Evolutionary conservation across 2,888 invertebrate species (phyloP).

Genomic region (Nematopogon swammerdamellus): DNA sequence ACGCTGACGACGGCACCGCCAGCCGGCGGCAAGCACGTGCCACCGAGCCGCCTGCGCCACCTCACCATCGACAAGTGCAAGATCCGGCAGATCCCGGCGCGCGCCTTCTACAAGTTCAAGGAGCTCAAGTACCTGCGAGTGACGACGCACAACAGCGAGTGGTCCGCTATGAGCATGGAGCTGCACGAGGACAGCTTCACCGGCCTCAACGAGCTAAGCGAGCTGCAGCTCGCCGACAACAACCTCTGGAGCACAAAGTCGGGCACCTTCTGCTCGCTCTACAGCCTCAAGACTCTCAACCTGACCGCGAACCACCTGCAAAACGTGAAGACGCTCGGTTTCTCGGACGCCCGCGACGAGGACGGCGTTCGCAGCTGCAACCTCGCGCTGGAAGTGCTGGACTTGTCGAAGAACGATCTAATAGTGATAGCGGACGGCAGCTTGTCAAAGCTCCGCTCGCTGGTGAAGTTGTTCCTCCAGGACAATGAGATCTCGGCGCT

Average conservation of each 20-base stretch:
- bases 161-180: conserved; percentile 76
- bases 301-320: conserved; percentile 75
- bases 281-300: conserved; percentile 67
- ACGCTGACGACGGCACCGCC: conserved; percentile 53
- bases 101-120: conserved; percentile 64
- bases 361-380: conserved; percentile 65
- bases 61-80: conserved; percentile 72
- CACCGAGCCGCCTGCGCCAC: conserved; percentile 65
- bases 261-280: conserved; percentile 69
- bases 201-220: conserved; percentile 63
- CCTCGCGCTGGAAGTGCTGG: conserved; percentile 64
- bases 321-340: conserved; percentile 69
- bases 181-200: conserved; percentile 66
- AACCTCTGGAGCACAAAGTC: conserved; percentile 74
- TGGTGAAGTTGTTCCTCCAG: conserved; percentile 67
- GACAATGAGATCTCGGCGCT: conserved; percentile 73
- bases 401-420: conserved; percentile 72
- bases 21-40: conserved; percentile 48
- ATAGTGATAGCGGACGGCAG: conserved; percentile 66
- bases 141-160: conserved; percentile 73
- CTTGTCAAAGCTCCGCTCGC: conserved; percentile 64
- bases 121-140: conserved; percentile 66
- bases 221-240: conserved; percentile 70
- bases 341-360: conserved; percentile 64
- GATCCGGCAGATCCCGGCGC: conserved; percentile 68